Evolutionary conservation across 2,888 invertebrate species (phyloP).

Genomic region (Drosophila koepferae): DNA sequence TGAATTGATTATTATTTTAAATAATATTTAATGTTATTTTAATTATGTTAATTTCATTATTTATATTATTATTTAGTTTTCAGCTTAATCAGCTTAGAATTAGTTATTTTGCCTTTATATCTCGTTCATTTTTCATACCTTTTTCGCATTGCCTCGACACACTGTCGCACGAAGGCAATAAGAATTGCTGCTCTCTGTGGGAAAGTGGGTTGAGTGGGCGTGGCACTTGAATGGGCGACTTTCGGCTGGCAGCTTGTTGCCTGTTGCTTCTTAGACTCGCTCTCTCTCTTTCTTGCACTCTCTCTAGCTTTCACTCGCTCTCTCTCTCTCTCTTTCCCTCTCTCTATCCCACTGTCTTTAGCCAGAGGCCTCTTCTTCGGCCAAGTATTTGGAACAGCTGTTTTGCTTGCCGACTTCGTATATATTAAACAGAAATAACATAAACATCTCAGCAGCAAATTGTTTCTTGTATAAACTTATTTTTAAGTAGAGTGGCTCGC

Average conservation of each 20-base stretch:
- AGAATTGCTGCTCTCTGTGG: conserved; percentile 4
- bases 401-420: conserved; percentile 37
- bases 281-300: not conserved
- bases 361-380: conserved; percentile 23
- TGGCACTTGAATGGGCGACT: conserved; percentile 19
- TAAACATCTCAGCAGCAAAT: conserved; percentile 46
- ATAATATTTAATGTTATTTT: no score
- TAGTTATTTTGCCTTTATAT: not conserved
- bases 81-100: not conserved
- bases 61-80: not conserved
- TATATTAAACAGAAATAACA: conserved; percentile 36
- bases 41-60: not conserved
- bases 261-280: conserved; percentile 51
- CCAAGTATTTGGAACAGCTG: conserved; percentile 64
- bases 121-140: not conserved
- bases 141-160: not conserved
- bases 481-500: conserved; percentile 42
- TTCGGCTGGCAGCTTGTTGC: conserved; percentile 68
- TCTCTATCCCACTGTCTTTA: conserved; percentile 9
- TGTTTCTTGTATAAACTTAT: conserved; percentile 46
- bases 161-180: conserved; percentile 45
- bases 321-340: not conserved
- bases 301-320: not conserved
- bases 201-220: conserved; percentile 18
- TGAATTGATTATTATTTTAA: no score